phyloP scores from a whole-genome alignment of 2,113 vertebrate species.

The Burhinus bistriatus region DNA sequence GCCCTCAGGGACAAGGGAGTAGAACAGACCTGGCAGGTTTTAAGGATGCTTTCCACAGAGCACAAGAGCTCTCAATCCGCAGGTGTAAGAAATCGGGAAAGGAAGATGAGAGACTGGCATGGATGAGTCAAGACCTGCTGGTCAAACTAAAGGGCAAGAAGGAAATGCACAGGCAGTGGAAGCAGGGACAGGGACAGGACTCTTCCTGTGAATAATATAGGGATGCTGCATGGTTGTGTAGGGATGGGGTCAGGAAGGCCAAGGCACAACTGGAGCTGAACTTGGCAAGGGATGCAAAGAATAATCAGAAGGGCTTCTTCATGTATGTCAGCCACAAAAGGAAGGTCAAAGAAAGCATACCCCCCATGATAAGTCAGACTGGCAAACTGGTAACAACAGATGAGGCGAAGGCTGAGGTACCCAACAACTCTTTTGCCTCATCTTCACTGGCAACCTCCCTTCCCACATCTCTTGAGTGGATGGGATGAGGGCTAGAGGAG shows the following conservation, averaged over 20 bases:
- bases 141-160: background rate
- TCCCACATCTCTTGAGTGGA: background rate
- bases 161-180: background rate
- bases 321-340: background rate
- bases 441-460: background rate
- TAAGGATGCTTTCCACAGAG: background rate
- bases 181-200: background rate
- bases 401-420: background rate
- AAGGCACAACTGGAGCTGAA: background rate
- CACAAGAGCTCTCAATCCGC: background rate
- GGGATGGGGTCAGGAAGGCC: background rate
- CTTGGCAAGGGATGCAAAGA: background rate
- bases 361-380: fast-evolving
- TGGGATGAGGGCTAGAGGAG: too few relatives aligned
- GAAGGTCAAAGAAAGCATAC: background rate
- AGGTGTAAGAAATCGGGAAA: background rate
- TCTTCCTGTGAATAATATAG: background rate
- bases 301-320: background rate
- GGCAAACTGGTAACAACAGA: background rate
- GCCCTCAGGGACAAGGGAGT: background rate
- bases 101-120: background rate
- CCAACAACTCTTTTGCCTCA: background rate
- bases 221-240: fast-evolving
- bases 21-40: background rate
- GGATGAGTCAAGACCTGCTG: background rate